Conservation (phyloP, 2,797 vertebrate genomes). For the Cossypha polioptera region DNA sequence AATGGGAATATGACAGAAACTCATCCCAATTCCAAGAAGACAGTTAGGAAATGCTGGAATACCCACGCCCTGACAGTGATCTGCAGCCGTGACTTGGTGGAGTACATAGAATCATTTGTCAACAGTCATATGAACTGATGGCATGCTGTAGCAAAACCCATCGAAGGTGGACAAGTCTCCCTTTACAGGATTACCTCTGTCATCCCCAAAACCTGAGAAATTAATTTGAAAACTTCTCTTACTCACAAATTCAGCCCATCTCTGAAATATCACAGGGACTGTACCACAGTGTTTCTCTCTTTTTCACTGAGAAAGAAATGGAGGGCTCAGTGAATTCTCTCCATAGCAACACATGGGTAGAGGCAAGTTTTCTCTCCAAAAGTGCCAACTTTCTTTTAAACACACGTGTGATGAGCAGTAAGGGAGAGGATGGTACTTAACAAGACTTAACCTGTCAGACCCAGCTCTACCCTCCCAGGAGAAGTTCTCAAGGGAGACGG, state of each 20-base stretch:
- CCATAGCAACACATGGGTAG: not conserved
- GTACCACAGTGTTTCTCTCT: not conserved
- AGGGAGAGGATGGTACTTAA: not conserved
- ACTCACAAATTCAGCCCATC: not conserved
- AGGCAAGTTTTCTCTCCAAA: not conserved
- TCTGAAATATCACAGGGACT: not conserved
- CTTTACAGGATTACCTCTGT: not conserved
- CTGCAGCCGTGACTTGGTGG: rapidly evolving
- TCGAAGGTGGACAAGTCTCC: not conserved
- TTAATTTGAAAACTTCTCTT: not conserved
- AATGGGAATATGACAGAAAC: not conserved
- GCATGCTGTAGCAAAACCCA: not conserved
- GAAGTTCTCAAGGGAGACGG: not conserved
- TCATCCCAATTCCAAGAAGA: not conserved
- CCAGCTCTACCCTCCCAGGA: not conserved
- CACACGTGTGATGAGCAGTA: not conserved
- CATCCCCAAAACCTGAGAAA: not conserved
- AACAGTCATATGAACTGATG: not conserved
- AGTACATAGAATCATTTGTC: not conserved
- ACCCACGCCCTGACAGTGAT: not conserved
- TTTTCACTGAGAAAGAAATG: not conserved
- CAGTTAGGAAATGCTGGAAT: not conserved
- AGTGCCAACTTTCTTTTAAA: not conserved
- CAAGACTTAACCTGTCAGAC: not conserved
- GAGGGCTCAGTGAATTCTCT: not conserved